Evolutionary conservation across 2,113 vertebrate genomes (phyloP), one percentile per base, ranked within the genome.

Genomic region (Plotosus lineatus): DNA sequence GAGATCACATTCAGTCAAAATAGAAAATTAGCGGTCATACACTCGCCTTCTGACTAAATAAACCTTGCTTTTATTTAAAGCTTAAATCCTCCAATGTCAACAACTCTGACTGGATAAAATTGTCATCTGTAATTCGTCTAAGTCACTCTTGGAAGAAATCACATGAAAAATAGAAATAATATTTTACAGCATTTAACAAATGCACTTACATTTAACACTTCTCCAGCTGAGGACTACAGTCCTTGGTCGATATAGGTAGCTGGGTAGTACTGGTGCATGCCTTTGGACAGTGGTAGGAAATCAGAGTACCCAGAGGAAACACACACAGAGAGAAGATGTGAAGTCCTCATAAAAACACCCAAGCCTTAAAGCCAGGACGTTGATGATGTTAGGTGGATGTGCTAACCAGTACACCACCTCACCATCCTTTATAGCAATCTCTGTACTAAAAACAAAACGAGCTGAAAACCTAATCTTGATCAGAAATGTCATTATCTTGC

Each of bases 31-130:
- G 38, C 31, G 60, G 74, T 46, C 42, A 44, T 38, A 72, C 38
- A 71, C 10, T 21, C 50, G 28, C 38, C 55, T 40, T 33, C 50
- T 21, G 21, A 21, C 58, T 83, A 75, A 58, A 83, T 79, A 75
- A 79, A 75, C 21, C 60, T 40, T 46, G 31, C 26, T 61, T 56
- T 69, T 79, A 75, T 79, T 69, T 75, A 53, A 50, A 75, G 31
- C 71, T 75, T 71, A 83, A 75, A 75, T 79, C 48, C 46, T 68
- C 6, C 11, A 21, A 60, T 66, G 77, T 68, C 77, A 79, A 50
- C 48, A 74, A 21, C 77, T 75, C 26, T 38, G 58, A 31, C 55
- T 36, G 31, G 66, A 44, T 82, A 56, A 63, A 56, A 15, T 26
- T 55, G n/a, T 74, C 56, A 80, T 55, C 55, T 72, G 19, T 26